phyloP scores from a whole-genome alignment of 2,888 invertebrate species.

The Tinea trinotella region DNA sequence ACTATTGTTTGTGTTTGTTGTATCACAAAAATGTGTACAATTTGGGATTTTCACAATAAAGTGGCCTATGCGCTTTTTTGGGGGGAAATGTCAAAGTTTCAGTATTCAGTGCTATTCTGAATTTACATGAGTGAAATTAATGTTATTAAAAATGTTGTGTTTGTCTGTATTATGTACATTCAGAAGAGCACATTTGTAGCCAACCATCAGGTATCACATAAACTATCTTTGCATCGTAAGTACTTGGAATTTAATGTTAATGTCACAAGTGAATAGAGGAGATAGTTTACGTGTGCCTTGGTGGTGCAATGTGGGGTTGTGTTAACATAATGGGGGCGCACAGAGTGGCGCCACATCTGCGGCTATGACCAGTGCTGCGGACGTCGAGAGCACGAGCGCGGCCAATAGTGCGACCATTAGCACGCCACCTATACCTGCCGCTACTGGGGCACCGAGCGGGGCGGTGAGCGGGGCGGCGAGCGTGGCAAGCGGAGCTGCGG shows the following conservation, averaged over 20 bases:
- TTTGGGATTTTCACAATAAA: not conserved
- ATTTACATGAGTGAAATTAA: not conserved
- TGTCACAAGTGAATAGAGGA: not conserved
- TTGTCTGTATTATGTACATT: no score
- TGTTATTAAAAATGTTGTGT: not conserved
- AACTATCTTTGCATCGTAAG: not conserved
- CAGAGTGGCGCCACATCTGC: not conserved
- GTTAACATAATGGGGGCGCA: not conserved
- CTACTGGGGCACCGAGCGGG: conserved; percentile 26
- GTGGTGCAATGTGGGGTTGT: not conserved
- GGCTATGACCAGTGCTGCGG: conserved; percentile 26
- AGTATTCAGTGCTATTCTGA: not conserved
- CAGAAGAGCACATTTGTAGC: not conserved
- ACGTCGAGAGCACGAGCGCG: conserved; percentile 23
- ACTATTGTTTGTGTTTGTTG: not conserved
- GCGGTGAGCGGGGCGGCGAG: conserved; percentile 59
- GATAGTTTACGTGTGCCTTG: not conserved
- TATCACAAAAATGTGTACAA: not conserved
- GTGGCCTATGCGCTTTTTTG: not conserved
- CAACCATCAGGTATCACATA: not conserved
- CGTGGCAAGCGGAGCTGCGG: conserved; percentile 27
- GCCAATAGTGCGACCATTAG: conserved; percentile 19
- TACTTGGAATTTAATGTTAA: not conserved
- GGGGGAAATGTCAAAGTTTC: not conserved
- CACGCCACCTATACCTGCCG: conserved; percentile 22